Conservation (phyloP, 1,140 invertebrate species). For the Sinella curviseta region DNA sequence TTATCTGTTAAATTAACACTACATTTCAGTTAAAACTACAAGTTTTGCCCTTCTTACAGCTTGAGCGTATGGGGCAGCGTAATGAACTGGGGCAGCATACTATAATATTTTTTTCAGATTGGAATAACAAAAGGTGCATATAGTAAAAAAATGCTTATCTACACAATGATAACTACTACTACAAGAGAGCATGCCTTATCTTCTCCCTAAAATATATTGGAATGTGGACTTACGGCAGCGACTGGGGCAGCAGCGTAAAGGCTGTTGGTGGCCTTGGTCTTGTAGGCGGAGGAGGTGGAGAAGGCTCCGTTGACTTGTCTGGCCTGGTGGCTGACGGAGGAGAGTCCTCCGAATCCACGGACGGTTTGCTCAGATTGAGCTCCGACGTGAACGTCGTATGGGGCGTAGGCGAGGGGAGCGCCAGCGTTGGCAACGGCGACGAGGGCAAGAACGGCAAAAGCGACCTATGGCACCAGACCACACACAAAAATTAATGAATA, state of each 20-base stretch:
- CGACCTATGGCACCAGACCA: too few relatives aligned
- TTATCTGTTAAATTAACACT: background rate
- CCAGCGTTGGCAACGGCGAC: constrained; percentile 15
- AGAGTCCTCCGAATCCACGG: constrained; percentile 32
- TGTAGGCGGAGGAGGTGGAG: constrained; percentile 8
- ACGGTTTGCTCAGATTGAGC: constrained; percentile 22
- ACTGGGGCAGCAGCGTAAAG: constrained; percentile 3
- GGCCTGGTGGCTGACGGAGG: constrained; percentile 28
- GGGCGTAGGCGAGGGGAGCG: background rate
- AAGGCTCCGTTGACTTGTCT: constrained; percentile 23
- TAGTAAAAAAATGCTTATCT: too few relatives aligned
- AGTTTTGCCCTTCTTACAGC: too few relatives aligned
- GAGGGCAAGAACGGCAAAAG: background rate
- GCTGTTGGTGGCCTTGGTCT: constrained; percentile 30
- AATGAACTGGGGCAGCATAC: background rate
- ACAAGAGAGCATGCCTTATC: background rate
- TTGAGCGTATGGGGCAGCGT: background rate
- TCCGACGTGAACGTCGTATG: constrained; percentile 29
- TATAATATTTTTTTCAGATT: too few relatives aligned
- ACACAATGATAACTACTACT: too few relatives aligned
- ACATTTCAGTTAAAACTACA: too few relatives aligned
- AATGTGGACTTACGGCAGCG: background rate
- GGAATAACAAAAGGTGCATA: too few relatives aligned
- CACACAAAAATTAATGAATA: background rate
- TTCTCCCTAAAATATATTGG: background rate